Base-by-base conservation (phyloP, 1,140 invertebrate genomes). In the Eumeta japonica region DNA sequence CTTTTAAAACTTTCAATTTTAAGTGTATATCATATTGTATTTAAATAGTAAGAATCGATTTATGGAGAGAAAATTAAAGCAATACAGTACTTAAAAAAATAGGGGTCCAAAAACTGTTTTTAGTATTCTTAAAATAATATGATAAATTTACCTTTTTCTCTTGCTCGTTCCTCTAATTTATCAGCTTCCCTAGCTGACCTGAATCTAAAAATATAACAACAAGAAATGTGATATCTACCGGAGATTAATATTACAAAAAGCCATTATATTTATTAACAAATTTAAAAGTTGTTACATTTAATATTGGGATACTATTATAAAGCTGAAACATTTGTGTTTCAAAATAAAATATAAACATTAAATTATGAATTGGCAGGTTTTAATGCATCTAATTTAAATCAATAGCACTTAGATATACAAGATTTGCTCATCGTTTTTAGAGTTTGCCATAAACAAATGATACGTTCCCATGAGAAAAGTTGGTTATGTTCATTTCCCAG, bases 131-230 rank as follows among this genome's bases (percentile, higher is more conserved):
- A 29, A 34, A 13, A 34, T 16, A 33, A 34, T 16, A 27, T 16
- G 2, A 17, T 1, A 27, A 31, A 13, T 17, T 39, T 46, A 63
- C 68, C 91, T 57, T 83, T 88, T 57, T 73, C 82, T 52, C 73
- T 73, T 0, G 94, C 94, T 56, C 86, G 82, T 31, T 82, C 79
- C 63, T 92, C 88, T 30, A 85, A 60, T 7, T 84, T 74, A 62
- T 92, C 85, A 2, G 90, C 90, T 52, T 94, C 90, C 59, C 90
- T 87, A 0, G 94, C 94, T n/a, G 92, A 84, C 31, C 90, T 83
- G 62, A 92, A 94, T 51, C 87, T 81, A 47, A 35, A 52, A 49
- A 36, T 41, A 19, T 29, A 44, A 32, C 38, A 48, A 41, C 35
- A 35, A 10, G 16, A 45, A 20, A 13, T 30, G 7, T 30, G 12